phyloP scores from a whole-genome alignment of 2,797 vertebrate species.

The Falco naumanni region DNA sequence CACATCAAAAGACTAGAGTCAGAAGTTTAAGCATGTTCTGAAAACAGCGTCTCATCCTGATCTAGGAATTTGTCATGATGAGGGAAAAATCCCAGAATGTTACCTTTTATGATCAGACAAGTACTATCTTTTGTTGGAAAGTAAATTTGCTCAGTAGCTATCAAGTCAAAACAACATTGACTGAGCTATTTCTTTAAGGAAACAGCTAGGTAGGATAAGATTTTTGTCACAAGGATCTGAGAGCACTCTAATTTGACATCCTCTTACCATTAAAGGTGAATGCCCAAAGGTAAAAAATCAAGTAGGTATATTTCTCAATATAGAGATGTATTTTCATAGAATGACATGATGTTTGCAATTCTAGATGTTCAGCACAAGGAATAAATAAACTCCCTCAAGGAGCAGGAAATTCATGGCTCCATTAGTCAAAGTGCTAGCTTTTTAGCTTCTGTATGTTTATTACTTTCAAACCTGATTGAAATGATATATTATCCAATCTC shows the following conservation, averaged over 20 bases:
- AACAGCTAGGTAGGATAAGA: background rate
- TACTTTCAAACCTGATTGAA: slow-evolving; percentile 56
- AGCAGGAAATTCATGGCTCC: slow-evolving; percentile 7
- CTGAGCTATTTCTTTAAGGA: background rate
- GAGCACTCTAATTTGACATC: background rate
- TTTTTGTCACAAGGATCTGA: background rate
- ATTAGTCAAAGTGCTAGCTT: slow-evolving; percentile 33
- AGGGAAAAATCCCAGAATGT: background rate
- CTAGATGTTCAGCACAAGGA: background rate
- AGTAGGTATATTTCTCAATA: background rate
- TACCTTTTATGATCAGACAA: background rate
- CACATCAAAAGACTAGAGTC: background rate
- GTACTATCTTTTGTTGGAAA: background rate
- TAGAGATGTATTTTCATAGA: background rate
- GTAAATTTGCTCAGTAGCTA: background rate
- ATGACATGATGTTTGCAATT: background rate
- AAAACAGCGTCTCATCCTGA: background rate
- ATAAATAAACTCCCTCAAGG: slow-evolving; percentile 7
- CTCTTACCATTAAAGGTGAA: background rate
- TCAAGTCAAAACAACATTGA: background rate
- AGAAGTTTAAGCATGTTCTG: background rate
- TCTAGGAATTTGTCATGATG: background rate
- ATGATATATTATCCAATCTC: slow-evolving; percentile 60
- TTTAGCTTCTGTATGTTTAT: slow-evolving; percentile 67
- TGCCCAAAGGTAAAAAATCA: background rate